Evolutionary conservation across 1,140 invertebrate species (phyloP), one percentile per base, ranked within the genome.

Genomic region (Hypsibius dujardini): DNA sequence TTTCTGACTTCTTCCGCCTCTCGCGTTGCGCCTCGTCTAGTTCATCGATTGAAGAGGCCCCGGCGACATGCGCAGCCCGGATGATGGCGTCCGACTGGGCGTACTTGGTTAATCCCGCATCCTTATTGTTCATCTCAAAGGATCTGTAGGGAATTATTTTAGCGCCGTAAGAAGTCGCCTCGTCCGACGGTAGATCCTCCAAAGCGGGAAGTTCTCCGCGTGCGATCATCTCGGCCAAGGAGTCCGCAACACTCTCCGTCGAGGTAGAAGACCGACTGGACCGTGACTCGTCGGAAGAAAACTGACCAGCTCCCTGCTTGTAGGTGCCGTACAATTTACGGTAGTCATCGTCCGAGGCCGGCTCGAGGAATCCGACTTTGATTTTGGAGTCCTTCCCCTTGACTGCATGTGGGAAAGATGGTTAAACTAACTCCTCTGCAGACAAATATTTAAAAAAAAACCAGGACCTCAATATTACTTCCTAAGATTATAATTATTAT

Each of bases 141-240:
- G 62, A 67, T 7, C 62, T 0, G 62, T 67, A 67, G 42, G 62
- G 62, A 42, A 67, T 42, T 12, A 67, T 67, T 12, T 42, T 12
- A 42, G 12, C 45, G 62, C 62, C 62, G 42, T 67, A 67, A 0
- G 62, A 15, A 3, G 12, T 42, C 42, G 45, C 12, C 12, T 67
- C 42, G 12, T 12, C n/a, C 7, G 50, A 56, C 7, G 50, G 50
- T n/a, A 12, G 7, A 7, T 56, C 50, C 7, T 7, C n/a, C n/a
- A 56, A n/a, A 7, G n/a, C 50, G 7, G 50, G 50, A 7, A 56
- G 7, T 56, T 56, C n/a, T 7, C 62, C 62, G 12, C 42, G 12
- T 3, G 62, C 62, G 7, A 67, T 42, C 62, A 67, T 67, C 42
- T 67, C 62, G 42, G 62, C 62, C 62, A 67, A 42, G 62, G 3